Percentiles rank a stretch among this genome's conserved stretches.
Conservation (phyloP, 2,888 invertebrate species). For the Meta bourneti region DNA sequence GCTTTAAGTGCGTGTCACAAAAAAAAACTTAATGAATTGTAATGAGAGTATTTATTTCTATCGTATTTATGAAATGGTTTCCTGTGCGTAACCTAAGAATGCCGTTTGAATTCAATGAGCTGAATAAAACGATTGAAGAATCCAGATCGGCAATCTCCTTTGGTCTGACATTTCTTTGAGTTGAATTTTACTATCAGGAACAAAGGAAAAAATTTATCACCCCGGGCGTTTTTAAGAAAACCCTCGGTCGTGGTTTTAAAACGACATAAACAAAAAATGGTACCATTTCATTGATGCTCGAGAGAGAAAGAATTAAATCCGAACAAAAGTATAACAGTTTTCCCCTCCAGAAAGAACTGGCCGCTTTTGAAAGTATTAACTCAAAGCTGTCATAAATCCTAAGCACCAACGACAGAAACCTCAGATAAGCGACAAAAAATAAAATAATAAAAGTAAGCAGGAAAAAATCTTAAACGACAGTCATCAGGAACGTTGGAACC, state of each 20-base stretch:
- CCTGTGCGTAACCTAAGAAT: no score
- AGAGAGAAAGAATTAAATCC: conserved; percentile 60
- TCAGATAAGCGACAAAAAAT: conserved; percentile 73
- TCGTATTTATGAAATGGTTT: no score
- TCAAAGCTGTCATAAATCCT: conserved; percentile 75
- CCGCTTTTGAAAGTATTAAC: conserved; percentile 74
- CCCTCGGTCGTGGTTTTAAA: conserved; percentile 17
- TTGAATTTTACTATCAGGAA: conserved; percentile 10
- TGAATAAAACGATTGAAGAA: not conserved
- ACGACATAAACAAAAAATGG: conserved; percentile 19
- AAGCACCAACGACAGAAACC: conserved; percentile 73
- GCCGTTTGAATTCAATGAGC: not conserved
- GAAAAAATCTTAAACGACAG: conserved; percentile 74
- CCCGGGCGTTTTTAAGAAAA: not conserved
- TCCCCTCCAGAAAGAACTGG: conserved; percentile 35
- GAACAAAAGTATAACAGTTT: conserved; percentile 57
- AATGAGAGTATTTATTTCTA: no score
- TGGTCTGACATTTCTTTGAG: conserved; percentile 8
- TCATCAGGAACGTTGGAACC: conserved; percentile 70
- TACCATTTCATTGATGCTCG: conserved; percentile 36
- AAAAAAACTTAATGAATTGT: no score
- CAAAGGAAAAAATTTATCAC: conserved; percentile 16
- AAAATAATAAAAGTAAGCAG: conserved; percentile 67
- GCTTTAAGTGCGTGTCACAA: no score
- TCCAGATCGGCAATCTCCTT: conserved; percentile 13